These are phyloP conservation scores for Cyclophora albipunctata DNA, from an alignment of 2,888 invertebrate species.

Conservation along the genomic window DNA sequence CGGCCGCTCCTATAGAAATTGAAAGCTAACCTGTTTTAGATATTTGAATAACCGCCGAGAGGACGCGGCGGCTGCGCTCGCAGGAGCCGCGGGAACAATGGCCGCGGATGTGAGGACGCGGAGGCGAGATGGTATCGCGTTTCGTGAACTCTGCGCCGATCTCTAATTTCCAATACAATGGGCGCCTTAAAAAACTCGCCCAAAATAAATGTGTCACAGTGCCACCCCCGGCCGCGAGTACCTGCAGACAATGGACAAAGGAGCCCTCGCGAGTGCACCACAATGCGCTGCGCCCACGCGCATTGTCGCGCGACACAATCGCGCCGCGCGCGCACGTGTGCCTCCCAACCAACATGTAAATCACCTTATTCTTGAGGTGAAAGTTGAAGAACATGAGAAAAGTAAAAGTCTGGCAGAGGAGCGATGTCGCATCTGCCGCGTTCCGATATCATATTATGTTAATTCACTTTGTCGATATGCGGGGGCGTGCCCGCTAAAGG, in stretches of 20 bases:
- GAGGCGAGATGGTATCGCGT: constrained; percentile 64
- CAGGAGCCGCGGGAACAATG: constrained; percentile 45
- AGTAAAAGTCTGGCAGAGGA: constrained; percentile 59
- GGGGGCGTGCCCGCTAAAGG: constrained; percentile 44
- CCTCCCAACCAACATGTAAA: constrained; percentile 49
- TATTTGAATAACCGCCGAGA: constrained; percentile 43
- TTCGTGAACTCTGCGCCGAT: constrained; percentile 66
- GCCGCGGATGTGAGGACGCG: constrained; percentile 44
- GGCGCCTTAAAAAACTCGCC: constrained; percentile 65
- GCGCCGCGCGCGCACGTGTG: constrained; percentile 1
- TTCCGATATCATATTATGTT: constrained; percentile 53
- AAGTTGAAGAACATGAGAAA: constrained; percentile 65
- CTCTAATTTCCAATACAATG: constrained; percentile 74
- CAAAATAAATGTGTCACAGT: constrained; percentile 73
- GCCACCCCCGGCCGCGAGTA: constrained; percentile 50
- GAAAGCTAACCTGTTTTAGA: constrained; percentile 63
- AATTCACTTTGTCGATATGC: constrained; percentile 40
- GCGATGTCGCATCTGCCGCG: constrained; percentile 44
- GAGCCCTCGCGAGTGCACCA: constrained; percentile 45
- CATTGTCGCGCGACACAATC: constrained; percentile 28
- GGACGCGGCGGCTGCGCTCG: constrained; percentile 30
- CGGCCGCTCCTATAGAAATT: constrained; percentile 53
- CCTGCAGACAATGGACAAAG: constrained; percentile 65
- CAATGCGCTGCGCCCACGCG: constrained; percentile 59
- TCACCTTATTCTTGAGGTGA: constrained; percentile 64